Evolutionary conservation across 1,140 invertebrate species (phyloP).

Genomic region (Nasonia longicornis): DNA sequence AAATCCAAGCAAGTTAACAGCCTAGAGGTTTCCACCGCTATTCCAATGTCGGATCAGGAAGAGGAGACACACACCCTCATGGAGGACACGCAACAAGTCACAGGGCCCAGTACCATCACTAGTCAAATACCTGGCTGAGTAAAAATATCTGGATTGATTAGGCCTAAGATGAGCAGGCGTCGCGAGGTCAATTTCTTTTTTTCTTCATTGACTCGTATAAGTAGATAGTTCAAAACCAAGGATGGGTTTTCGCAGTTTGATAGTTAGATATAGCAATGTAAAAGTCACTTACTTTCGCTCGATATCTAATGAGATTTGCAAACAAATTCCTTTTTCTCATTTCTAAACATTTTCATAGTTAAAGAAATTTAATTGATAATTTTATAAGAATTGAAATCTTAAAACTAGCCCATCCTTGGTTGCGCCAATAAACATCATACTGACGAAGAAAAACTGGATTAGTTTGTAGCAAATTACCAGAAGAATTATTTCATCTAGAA

Average conservation of each 20-base stretch:
- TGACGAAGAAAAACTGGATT: conserved; percentile 24
- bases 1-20: conserved; percentile 59
- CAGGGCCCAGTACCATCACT: conserved; percentile 55
- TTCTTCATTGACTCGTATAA: conserved; percentile 42
- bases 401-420: conserved; percentile 5
- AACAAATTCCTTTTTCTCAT: conserved; percentile 25
- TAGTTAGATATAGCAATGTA: conserved; percentile 1
- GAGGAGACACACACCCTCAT: conserved; percentile 67
- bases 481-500: conserved; percentile 1
- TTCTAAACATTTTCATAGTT: neutral
- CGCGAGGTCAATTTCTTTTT: conserved; percentile 45
- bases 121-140: conserved; percentile 65
- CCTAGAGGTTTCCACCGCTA: conserved; percentile 54
- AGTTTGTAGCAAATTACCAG: conserved; percentile 4
- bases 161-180: conserved; percentile 1
- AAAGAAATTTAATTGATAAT: neutral
- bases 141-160: conserved; percentile 1
- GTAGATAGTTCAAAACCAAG: conserved; percentile 34
- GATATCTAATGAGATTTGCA: conserved; percentile 12
- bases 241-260: conserved; percentile 38
- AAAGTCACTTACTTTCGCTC: neutral
- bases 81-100: conserved; percentile 58
- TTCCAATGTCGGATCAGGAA: conserved; percentile 66
- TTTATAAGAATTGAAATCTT: neutral
- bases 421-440: neutral